These are phyloP conservation scores for Trachelus stipa DNA, from an alignment of 2,888 invertebrate genomes.

Conservation along the genomic window DNA sequence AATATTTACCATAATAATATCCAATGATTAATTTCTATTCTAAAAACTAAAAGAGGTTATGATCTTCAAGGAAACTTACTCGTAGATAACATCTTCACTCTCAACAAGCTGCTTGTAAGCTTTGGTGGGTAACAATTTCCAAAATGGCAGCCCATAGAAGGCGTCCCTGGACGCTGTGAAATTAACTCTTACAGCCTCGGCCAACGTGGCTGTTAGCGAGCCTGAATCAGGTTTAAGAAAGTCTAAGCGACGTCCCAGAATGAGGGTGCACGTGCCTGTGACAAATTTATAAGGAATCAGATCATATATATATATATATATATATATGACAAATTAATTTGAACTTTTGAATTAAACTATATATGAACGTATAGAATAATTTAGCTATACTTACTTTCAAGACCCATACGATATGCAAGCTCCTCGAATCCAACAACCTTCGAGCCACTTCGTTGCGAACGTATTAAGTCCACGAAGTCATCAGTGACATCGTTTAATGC, in stretches of 20 bases:
- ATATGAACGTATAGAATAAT: not conserved
- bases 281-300: constrained; percentile 20
- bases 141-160: constrained; percentile 83
- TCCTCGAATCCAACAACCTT: constrained; percentile 74
- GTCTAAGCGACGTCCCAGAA: constrained; percentile 83
- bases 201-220: constrained; percentile 74
- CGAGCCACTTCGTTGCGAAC: constrained; percentile 67
- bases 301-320: constrained; percentile 11
- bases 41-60: not conserved
- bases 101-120: constrained; percentile 78
- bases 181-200: constrained; percentile 81
- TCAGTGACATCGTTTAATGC: constrained; percentile 81
- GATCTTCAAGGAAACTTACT: constrained; percentile 68
- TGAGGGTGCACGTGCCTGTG: constrained; percentile 80
- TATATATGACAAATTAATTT: not conserved
- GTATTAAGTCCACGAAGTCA: constrained; percentile 79
- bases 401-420: constrained; percentile 80
- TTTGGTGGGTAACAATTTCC: constrained; percentile 82
- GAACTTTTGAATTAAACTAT: not conserved
- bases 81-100: constrained; percentile 85
- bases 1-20: not conserved
- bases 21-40: not conserved
- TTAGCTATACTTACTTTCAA: constrained; percentile 75
- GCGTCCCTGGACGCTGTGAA: constrained; percentile 85
- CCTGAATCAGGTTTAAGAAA: constrained; percentile 72